A percentile compares a stretch with the other conserved stretches of the same genome.
phyloP scores from a whole-genome alignment of 2,888 invertebrate genomes.

The Protophormia terraenovae region DNA sequence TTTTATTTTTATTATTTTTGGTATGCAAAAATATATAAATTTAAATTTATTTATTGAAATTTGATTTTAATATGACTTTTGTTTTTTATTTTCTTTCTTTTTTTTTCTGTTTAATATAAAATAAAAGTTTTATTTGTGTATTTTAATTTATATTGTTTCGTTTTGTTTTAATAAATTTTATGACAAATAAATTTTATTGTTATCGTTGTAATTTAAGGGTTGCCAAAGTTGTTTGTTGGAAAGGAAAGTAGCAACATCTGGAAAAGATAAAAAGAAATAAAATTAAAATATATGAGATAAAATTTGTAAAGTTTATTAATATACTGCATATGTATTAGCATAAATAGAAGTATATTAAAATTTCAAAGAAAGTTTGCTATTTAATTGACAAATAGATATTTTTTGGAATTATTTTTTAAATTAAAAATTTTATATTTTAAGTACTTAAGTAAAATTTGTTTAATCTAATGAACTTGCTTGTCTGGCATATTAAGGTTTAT shows the following conservation, averaged over 20 bases:
- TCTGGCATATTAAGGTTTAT: too few species aligned
- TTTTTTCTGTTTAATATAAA: background rate
- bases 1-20: too few species aligned
- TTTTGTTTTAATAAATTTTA: constrained; percentile 1
- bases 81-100: background rate
- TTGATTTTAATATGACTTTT: constrained; percentile 35
- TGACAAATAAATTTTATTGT: constrained; percentile 19
- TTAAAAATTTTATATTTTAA: too few species aligned
- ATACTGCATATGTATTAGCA: background rate
- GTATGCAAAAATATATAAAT: background rate
- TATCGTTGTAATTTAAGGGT: background rate
- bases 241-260: constrained; percentile 1
- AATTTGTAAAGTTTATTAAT: background rate
- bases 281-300: background rate
- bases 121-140: constrained; percentile 22
- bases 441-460: too few species aligned
- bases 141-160: constrained; percentile 27
- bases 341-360: too few species aligned
- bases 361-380: too few species aligned
- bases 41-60: constrained; percentile 19
- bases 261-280: constrained; percentile 10
- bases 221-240: constrained; percentile 1
- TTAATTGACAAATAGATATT: too few species aligned
- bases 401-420: too few species aligned
- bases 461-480: too few species aligned